Evolutionary conservation across 1,140 invertebrate species (phyloP).

Genomic region (Sycophaga agraensis): DNA sequence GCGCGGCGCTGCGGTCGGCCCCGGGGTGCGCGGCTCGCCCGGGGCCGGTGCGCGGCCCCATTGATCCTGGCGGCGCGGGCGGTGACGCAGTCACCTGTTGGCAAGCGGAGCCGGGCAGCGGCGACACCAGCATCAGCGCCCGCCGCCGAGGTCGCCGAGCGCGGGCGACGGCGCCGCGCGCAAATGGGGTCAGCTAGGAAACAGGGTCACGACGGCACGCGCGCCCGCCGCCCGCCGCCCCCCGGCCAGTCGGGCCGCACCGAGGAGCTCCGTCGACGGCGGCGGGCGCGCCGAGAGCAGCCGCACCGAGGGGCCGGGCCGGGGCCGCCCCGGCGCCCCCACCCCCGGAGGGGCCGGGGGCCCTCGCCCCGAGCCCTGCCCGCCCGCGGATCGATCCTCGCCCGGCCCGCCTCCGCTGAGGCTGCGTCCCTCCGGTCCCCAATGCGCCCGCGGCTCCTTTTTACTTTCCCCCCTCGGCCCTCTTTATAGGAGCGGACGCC

Average conservation of each 20-base stretch:
- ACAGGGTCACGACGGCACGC: not conserved
- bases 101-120: not conserved
- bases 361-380: not conserved
- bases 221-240: not conserved
- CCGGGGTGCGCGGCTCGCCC: no score
- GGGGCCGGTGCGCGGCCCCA: no score
- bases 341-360: not conserved
- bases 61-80: not conserved
- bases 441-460: no score
- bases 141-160: no score
- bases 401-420: no score
- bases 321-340: not conserved
- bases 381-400: not conserved
- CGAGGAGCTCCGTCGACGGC: not conserved
- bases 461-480: no score
- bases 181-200: slow-evolving; percentile 16
- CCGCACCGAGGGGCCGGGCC: no score
- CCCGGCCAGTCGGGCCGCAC: no score
- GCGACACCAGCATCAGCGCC: slow-evolving; percentile 3
- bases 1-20: no score
- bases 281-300: no score
- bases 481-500: no score
- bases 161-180: not conserved
- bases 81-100: slow-evolving; percentile 25
- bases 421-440: no score